These are phyloP conservation scores for Chlamydotis undulata DNA, from an alignment of 2,113 vertebrate genomes.

Conservation along the genomic window DNA sequence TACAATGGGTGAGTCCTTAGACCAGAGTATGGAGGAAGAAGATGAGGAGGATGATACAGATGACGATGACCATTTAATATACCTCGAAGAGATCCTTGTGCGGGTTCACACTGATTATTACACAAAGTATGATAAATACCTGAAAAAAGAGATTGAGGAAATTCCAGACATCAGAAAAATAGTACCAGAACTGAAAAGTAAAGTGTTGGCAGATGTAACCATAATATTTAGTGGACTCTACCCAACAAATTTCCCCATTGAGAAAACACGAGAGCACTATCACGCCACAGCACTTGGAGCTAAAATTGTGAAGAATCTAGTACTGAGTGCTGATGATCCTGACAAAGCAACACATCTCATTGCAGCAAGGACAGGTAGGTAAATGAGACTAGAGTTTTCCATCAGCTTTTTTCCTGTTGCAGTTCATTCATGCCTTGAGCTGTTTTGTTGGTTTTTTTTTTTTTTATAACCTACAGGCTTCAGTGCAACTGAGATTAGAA, in stretches of 20 bases:
- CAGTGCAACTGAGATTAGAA: background rate
- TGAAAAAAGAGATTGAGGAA: conserved; percentile 79
- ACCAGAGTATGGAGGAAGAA: conserved; percentile 92
- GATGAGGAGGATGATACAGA: conserved; percentile 87
- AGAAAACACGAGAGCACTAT: conserved; percentile 92
- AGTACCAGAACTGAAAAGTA: conserved; percentile 91
- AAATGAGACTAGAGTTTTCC: background rate
- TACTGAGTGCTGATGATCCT: conserved; percentile 80
- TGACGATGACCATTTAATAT: conserved; percentile 91
- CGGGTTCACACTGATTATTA: conserved; percentile 93
- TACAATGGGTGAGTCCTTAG: conserved; percentile 90
- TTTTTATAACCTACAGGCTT: background rate
- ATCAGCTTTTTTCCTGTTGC: background rate
- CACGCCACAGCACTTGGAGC: conserved; percentile 93
- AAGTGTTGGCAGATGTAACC: conserved; percentile 83
- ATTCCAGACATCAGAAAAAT: conserved; percentile 92
- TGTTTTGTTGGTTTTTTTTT: background rate
- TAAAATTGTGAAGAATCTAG: conserved; percentile 83
- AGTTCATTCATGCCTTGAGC: background rate
- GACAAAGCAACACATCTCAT: conserved; percentile 89
- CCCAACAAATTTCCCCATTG: conserved; percentile 93
- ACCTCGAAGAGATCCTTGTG: conserved; percentile 93
- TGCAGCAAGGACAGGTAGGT: conserved; percentile 90
- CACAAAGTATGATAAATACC: conserved; percentile 84
- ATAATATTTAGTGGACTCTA: conserved; percentile 94